Evolutionary conservation across 2,797 vertebrate genomes (phyloP), one percentile per base, ranked within the genome.

Genomic region (Todus mexicanus): DNA sequence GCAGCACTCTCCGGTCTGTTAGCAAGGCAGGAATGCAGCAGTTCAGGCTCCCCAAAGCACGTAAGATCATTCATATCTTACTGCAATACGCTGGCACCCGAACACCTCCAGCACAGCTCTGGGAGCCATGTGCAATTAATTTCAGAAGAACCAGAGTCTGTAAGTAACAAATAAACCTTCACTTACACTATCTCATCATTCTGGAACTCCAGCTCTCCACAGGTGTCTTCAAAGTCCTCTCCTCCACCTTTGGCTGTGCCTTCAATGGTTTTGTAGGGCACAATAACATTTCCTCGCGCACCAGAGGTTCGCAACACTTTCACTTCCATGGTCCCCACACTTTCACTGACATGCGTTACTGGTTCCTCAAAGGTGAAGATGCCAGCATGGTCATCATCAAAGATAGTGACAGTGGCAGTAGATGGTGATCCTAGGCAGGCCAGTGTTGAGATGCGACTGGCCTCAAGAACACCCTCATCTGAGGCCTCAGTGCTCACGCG

Each of bases 101-200:
- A n/a, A 80, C 14, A 57, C 29, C 26, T 31, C 70, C 22, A 31
- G 23, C 15, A 57, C 40, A 64, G 47, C 60, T 74, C 81, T 61
- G 14, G 29, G 54, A 57, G 63, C 9, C 8, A 37, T 1, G 14
- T 31, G 50, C 45, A 35, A 61, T 78, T 71, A 7, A 3, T 60
- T 75, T 86, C 68, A 48, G 26, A 59, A 89, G 15, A 91, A 84
- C 15, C 16, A 66, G 35, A 90, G 37, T 33, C 37, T 18, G 25
- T 12, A 83, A 69, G 27, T 38, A 83, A 61, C 26, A 91, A 89
- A 88, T n/a, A 84, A 93, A n/a, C 53, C 31, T 85, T 92, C 96
- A 99, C 99, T 99, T 98, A 99, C 99, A 98, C 97, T 96, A 99
- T 99, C 93, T 99, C 99, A 26, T 99, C 98, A 0, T 99, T 99